Percentiles rank a stretch among this genome's conserved stretches.
These are phyloP conservation scores for Lasioglossum zephyrum DNA, from an alignment of 2,888 invertebrate genomes.

Conservation along the genomic window DNA sequence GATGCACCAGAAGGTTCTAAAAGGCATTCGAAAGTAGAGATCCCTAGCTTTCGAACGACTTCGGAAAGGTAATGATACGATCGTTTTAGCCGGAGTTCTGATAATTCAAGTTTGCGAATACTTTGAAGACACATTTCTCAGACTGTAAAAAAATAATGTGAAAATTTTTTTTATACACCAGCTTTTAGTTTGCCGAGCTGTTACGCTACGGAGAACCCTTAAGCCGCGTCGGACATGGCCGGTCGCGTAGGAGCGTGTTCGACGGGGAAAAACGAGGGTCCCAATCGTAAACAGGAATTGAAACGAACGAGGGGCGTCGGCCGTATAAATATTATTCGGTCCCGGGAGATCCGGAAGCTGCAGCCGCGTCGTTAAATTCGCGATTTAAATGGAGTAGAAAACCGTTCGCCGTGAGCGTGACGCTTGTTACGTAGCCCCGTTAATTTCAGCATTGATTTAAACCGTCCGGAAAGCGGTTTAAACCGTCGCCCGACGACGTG, in stretches of 20 bases:
- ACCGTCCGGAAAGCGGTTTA: conserved; percentile 28
- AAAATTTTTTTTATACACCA: background rate
- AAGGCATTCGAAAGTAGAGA: background rate
- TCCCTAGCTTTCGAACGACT: background rate
- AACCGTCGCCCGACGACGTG: background rate
- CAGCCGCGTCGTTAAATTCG: conserved; percentile 19
- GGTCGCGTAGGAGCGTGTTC: background rate
- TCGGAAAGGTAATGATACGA: background rate
- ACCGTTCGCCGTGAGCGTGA: conserved; percentile 19
- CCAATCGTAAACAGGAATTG: background rate
- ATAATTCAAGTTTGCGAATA: background rate
- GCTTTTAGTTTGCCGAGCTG: background rate
- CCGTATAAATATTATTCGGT: conserved; percentile 15
- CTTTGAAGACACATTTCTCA: background rate
- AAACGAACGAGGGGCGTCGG: background rate
- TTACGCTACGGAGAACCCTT: background rate
- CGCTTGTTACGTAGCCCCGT: conserved; percentile 24
- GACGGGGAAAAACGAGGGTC: background rate
- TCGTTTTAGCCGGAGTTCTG: background rate
- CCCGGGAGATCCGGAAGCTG: background rate
- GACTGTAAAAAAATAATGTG: background rate
- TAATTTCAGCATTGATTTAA: conserved; percentile 48
- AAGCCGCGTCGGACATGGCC: background rate
- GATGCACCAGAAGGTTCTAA: background rate
- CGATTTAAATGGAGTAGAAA: conserved; percentile 36